These are phyloP conservation scores for Poecilia picta DNA, from an alignment of 2,797 vertebrate genomes.

Conservation along the genomic window DNA sequence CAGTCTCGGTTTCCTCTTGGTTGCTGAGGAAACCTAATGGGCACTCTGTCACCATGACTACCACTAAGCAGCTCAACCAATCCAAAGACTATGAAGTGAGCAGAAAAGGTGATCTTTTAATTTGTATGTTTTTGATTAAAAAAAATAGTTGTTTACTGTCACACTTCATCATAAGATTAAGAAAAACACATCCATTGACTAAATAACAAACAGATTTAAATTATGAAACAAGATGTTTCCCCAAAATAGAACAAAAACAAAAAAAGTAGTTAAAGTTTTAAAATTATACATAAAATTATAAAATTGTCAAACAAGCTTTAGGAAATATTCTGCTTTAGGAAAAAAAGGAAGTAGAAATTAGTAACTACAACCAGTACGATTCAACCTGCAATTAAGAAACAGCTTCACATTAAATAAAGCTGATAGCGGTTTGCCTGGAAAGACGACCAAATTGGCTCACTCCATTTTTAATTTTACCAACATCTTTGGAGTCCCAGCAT, in stretches of 20 bases:
- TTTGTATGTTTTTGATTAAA: not conserved
- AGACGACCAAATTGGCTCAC: not conserved
- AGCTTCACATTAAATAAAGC: not conserved
- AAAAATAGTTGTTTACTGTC: not conserved
- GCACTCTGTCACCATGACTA: slow-evolving; percentile 21
- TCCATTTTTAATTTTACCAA: not conserved
- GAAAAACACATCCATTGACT: not conserved
- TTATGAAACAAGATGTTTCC: not conserved
- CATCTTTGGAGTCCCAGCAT: not conserved
- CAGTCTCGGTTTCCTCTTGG: not conserved
- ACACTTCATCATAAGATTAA: not conserved
- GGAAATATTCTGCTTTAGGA: not conserved
- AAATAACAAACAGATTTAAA: not conserved
- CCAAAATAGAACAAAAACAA: not conserved
- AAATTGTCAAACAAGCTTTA: not conserved
- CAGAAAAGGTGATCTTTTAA: not conserved
- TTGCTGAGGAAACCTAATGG: slow-evolving; percentile 2
- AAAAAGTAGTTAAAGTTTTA: not conserved
- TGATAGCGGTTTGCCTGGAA: not conserved
- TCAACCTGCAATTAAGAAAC: not conserved
- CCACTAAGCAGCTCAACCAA: slow-evolving; percentile 11
- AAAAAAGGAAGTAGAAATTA: not conserved
- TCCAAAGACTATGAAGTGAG: not conserved
- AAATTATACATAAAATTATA: not conserved
- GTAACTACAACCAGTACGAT: not conserved